phyloP scores from a whole-genome alignment of 1,140 invertebrate species.

The Stratiolaelaps scimitus region DNA sequence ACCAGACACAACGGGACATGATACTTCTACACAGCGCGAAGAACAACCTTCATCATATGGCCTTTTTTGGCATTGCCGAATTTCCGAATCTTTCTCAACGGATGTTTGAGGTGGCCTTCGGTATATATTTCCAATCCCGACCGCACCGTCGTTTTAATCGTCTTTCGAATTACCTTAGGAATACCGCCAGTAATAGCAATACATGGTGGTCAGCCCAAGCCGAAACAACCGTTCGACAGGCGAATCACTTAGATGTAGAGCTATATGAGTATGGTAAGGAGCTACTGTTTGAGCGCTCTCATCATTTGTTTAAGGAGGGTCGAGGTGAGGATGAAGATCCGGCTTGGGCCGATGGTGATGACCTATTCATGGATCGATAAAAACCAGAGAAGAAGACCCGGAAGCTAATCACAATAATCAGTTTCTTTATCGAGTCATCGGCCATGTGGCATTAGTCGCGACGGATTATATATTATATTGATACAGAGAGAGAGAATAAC shows the following conservation, averaged over 20 bases:
- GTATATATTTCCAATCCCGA: slow-evolving; percentile 36
- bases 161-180: slow-evolving; percentile 31
- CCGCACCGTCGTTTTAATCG: slow-evolving; percentile 28
- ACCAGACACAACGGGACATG: slow-evolving; percentile 35
- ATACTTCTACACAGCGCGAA: slow-evolving; percentile 42
- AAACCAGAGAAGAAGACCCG: too few relatives aligned
- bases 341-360: slow-evolving; percentile 23
- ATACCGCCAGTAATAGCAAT: slow-evolving; percentile 30
- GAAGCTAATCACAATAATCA: too few relatives aligned
- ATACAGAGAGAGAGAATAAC: too few relatives aligned
- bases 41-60: slow-evolving; percentile 41
- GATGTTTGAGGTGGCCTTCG: slow-evolving; percentile 43
- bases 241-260: slow-evolving; percentile 41
- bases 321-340: slow-evolving; percentile 6
- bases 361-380: slow-evolving; percentile 26
- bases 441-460: too few relatives aligned
- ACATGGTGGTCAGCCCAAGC: slow-evolving; percentile 31
- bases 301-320: neutral
- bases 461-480: too few relatives aligned
- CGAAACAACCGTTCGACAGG: slow-evolving; percentile 37
- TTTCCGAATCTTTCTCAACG: slow-evolving; percentile 41
- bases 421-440: too few relatives aligned
- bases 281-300: slow-evolving; percentile 40
- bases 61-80: slow-evolving; percentile 43
- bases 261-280: slow-evolving; percentile 44